These are phyloP conservation scores for Pandemis heparana DNA, from an alignment of 2,888 invertebrate genomes.

Conservation along the genomic window DNA sequence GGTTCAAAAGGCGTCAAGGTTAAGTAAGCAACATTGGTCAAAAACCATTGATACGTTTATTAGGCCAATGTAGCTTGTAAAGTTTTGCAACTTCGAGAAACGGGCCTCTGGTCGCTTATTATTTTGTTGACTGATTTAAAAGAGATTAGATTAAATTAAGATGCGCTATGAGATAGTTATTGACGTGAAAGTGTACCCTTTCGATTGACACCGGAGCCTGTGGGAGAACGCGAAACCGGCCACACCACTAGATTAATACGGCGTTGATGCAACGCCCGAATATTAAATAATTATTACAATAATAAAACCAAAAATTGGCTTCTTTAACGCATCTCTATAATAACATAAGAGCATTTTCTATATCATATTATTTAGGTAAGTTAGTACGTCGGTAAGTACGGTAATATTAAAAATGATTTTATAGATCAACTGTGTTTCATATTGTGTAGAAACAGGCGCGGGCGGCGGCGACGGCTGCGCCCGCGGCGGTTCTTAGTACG, in stretches of 20 bases:
- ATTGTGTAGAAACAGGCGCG: conserved; percentile 31
- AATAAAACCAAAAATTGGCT: conserved; percentile 83
- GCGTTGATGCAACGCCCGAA: conserved; percentile 63
- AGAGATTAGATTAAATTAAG: neutral
- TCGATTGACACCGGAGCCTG: neutral
- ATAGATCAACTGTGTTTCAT: conserved; percentile 49
- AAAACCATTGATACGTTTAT: no score
- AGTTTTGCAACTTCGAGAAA: no score
- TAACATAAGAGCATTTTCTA: conserved; percentile 74
- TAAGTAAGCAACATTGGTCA: no score
- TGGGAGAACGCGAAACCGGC: conserved; percentile 28
- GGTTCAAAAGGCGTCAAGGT: no score
- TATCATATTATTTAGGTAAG: conserved; percentile 77
- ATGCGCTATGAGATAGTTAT: neutral
- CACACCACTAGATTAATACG: conserved; percentile 55
- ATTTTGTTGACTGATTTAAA: conserved; percentile 9
- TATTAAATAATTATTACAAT: conserved; percentile 60
- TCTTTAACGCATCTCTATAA: conserved; percentile 74
- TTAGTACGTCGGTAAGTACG: conserved; percentile 54
- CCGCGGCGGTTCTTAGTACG: conserved; percentile 12
- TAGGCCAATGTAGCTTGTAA: no score
- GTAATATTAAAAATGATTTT: conserved; percentile 51
- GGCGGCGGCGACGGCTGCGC: neutral
- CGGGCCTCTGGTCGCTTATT: neutral
- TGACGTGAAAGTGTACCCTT: neutral